Evolutionary conservation across 2,888 invertebrate species (phyloP).

Genomic region (Oxystoma pomonae): DNA sequence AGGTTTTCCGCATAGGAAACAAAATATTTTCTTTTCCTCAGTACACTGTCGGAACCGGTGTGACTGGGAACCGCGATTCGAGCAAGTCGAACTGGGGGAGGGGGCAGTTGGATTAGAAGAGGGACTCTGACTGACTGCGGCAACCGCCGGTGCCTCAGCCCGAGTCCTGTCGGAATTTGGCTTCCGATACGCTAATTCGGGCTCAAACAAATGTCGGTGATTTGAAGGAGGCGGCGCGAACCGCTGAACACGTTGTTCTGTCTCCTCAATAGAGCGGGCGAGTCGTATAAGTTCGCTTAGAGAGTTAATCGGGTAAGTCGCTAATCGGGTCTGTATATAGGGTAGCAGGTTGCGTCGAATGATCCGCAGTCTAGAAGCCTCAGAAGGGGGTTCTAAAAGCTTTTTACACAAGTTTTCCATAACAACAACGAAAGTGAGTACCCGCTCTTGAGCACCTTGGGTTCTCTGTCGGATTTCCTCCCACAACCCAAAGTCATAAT

Average conservation of each 20-base stretch:
- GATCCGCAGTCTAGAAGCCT: too few relatives aligned
- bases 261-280: constrained; percentile 12
- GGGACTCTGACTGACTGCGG: too few relatives aligned
- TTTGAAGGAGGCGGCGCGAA: constrained; percentile 12
- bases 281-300: constrained; percentile 6
- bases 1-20: background rate
- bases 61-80: too few relatives aligned
- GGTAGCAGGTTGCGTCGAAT: constrained; percentile 16
- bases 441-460: constrained; percentile 11
- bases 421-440: constrained; percentile 5
- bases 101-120: too few relatives aligned
- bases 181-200: too few relatives aligned
- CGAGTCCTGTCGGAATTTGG: too few relatives aligned
- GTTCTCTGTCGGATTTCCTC: constrained; percentile 14
- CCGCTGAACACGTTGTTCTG: constrained; percentile 3
- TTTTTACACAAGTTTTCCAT: constrained; percentile 17
- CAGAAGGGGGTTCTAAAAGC: too few relatives aligned
- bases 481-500: constrained; percentile 13
- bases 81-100: too few relatives aligned
- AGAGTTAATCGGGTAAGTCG: background rate
- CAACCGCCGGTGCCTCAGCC: too few relatives aligned
- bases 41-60: background rate
- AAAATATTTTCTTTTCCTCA: background rate
- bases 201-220: too few relatives aligned
- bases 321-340: constrained; percentile 1